Conservation (phyloP, 2,113 vertebrate genomes). For the Eira barbara region DNA sequence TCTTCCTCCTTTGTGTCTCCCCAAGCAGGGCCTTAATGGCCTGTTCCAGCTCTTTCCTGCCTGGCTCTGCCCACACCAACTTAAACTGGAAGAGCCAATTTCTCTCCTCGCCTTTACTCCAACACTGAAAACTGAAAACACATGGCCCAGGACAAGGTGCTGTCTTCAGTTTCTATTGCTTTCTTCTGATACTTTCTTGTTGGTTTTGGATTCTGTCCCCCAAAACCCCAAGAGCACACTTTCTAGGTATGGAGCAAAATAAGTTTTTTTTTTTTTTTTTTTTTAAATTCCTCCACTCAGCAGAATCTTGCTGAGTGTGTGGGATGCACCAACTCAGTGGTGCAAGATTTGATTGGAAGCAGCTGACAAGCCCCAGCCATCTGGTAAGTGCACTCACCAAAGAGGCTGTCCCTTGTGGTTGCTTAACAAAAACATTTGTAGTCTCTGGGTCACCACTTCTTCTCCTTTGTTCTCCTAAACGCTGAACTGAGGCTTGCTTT, state of each 20-base stretch:
- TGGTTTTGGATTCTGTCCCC: conserved; percentile 64
- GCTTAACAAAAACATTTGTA: conserved; percentile 76
- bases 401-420: conserved; percentile 76
- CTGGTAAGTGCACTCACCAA: conserved; percentile 72
- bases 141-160: conserved; percentile 32
- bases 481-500: conserved; percentile 39
- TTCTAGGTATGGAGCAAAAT: conserved; percentile 74
- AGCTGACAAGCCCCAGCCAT: conserved; percentile 75
- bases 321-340: conserved; percentile 77
- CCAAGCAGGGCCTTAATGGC: background rate
- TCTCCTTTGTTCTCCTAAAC: conserved; percentile 65
- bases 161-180: conserved; percentile 29
- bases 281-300: conserved; percentile 64
- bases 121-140: conserved; percentile 60
- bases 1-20: background rate
- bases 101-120: conserved; percentile 26
- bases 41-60: background rate
- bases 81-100: conserved; percentile 38
- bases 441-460: conserved; percentile 65
- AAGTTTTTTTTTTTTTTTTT: conserved; percentile 38
- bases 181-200: conserved; percentile 45
- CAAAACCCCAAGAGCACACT: conserved; percentile 69
- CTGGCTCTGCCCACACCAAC: background rate
- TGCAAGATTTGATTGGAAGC: conserved; percentile 76
- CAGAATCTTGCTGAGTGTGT: conserved; percentile 77